Conservation (phyloP, 2,113 vertebrate genomes). For the Stigmatopora argus region DNA sequence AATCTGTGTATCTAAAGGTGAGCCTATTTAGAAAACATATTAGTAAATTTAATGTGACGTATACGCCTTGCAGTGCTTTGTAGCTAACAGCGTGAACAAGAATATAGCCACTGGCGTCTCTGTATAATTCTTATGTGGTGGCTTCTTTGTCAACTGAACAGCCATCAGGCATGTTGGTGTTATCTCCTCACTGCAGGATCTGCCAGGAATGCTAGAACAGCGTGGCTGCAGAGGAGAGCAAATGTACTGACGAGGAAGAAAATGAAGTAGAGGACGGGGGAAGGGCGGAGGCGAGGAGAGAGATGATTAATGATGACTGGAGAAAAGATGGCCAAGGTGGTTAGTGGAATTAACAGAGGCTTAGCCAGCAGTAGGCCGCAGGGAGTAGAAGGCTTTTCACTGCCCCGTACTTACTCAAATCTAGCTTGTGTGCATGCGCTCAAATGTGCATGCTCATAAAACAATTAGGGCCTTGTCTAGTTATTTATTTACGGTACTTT, state of each 20-base stretch:
- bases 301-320: constrained; percentile 59
- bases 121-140: constrained; percentile 22
- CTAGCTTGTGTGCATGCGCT: constrained; percentile 5
- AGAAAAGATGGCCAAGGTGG: constrained; percentile 61
- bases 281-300: constrained; percentile 29
- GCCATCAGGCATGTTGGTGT: constrained; percentile 35
- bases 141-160: constrained; percentile 32
- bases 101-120: constrained; percentile 3
- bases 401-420: constrained; percentile 22
- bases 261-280: constrained; percentile 37
- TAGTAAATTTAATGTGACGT: background rate
- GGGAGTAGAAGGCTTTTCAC: constrained; percentile 47
- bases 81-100: background rate
- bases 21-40: background rate
- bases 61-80: constrained; percentile 3
- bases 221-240: constrained; percentile 17
- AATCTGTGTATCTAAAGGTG: background rate
- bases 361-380: constrained; percentile 51
- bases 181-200: constrained; percentile 51
- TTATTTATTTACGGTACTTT: background rate
- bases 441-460: background rate
- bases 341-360: constrained; percentile 62
- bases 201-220: constrained; percentile 29
- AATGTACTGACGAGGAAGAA: constrained; percentile 15
- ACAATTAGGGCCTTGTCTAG: background rate